Base-by-base conservation (phyloP, 2,797 vertebrate genomes). In the Allenopithecus nigroviridis region DNA sequence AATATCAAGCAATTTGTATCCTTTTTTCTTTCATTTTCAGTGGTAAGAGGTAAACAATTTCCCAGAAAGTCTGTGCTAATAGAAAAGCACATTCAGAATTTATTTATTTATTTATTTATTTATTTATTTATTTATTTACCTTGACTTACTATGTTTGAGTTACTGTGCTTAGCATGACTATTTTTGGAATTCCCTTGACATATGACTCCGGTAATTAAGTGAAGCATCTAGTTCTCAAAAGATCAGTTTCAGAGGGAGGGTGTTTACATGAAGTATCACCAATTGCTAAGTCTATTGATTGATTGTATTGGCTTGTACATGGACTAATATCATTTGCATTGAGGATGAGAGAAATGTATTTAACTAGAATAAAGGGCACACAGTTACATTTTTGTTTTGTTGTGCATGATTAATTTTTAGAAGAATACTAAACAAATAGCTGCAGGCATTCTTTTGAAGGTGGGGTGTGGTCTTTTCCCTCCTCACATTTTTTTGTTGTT, bases 141-240 rank as follows among this genome's bases (percentile, higher is more conserved):
- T 97, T 94, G 61, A 33, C 93, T 97, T 96, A 87, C 36, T 97
- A 8, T 91, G 24, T 30, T 85, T 92, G 93, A 96, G 88, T 92
- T n/a, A 68, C 64, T 95, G n/a, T 64, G n/a, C 96, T 97, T 81
- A 97, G 94, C 92, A 50, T 28, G 33, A 61, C 90, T 87, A 84
- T 81, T 97, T 98, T 80, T 97, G 59, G 93, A 39, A 98, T 53
- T 95, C 48, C 94, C 36, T 78, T 91, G 80, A 96, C 92, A 97
- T 48, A 94, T 0, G 61, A 87, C 76, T 97, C 85, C 96, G 97
- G 93, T 98, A 98, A 99, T 98, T 98, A 97, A 96, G 98, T 98
- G 95, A 98, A 95, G 98, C 97, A 95, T 97, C 96, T 95, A 97
- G 80, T 70, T 81, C 92, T 97, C 96, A 96, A 89, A 89, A 95